A percentile compares a stretch with the other conserved stretches of the same genome.
Conservation (phyloP, 2,888 invertebrate species). For the Ophraella communa region DNA sequence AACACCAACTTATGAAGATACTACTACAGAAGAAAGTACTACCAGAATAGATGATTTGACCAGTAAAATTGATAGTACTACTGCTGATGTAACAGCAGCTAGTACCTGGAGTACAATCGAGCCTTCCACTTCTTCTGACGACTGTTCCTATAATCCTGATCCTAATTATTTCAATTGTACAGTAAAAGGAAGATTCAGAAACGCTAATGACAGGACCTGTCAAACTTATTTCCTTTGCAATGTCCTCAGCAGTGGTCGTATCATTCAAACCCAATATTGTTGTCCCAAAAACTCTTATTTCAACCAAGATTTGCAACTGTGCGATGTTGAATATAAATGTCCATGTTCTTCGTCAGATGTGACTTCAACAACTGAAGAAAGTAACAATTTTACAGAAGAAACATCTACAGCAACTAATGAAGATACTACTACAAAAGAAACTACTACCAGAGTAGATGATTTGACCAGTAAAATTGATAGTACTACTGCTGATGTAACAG, state of each 20-base stretch:
- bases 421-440: not conserved
- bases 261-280: slow-evolving; percentile 45
- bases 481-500: too few relatives aligned
- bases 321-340: too few relatives aligned
- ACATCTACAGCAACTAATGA: not conserved
- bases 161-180: slow-evolving; percentile 41
- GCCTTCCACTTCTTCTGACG: not conserved
- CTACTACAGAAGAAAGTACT: not conserved
- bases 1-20: not conserved
- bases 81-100: not conserved
- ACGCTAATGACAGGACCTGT: slow-evolving; percentile 53
- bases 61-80: too few relatives aligned
- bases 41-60: not conserved
- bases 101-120: slow-evolving; percentile 6
- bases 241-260: slow-evolving; percentile 40
- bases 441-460: not conserved
- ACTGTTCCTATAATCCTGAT: slow-evolving; percentile 2
- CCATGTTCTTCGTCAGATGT: slow-evolving; percentile 3
- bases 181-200: slow-evolving; percentile 58
- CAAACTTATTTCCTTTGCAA: slow-evolving; percentile 43
- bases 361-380: not conserved
- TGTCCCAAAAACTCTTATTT: slow-evolving; percentile 39
- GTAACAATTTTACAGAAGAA: not conserved
- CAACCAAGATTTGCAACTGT: too few relatives aligned
- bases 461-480: not conserved